Conservation (phyloP, 2,797 vertebrate species). For the Austrolebias charrua region DNA sequence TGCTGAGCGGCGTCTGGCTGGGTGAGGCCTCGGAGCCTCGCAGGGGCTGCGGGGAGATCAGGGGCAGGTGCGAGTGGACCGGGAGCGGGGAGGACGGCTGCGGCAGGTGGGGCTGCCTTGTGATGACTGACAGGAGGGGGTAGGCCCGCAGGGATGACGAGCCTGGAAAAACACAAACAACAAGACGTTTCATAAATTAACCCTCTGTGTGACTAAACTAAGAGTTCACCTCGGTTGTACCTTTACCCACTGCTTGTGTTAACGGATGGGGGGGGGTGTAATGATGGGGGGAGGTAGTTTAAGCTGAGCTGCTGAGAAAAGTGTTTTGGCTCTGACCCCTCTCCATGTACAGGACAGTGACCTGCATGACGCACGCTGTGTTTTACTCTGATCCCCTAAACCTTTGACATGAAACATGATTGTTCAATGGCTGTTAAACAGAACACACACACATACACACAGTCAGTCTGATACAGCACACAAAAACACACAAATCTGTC, state of each 20-base stretch:
- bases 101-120: conserved; percentile 78
- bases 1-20: conserved; percentile 78
- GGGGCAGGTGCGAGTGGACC: conserved; percentile 75
- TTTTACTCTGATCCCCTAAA: conserved; percentile 76
- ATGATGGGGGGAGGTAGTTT: conserved; percentile 23
- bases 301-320: conserved; percentile 65
- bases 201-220: conserved; percentile 26
- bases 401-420: conserved; percentile 69
- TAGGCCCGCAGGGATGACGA: conserved; percentile 87
- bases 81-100: conserved; percentile 44
- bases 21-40: conserved; percentile 53
- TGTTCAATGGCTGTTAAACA: conserved; percentile 61
- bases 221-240: conserved; percentile 30
- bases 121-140: conserved; percentile 92
- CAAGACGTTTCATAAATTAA: conserved; percentile 10
- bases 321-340: conserved; percentile 74
- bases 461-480: too few species aligned
- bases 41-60: conserved; percentile 77
- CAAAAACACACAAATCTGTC: too few species aligned
- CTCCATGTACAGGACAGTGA: conserved; percentile 64
- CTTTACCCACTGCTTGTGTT: conserved; percentile 46
- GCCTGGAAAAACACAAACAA: conserved; percentile 73
- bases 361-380: conserved; percentile 74
- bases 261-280: too few species aligned
- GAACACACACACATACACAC: conserved; percentile 6